A percentile compares a stretch with the other conserved stretches of the same genome.
These are phyloP conservation scores for Mimumesa dahlbomi DNA, from an alignment of 2,888 invertebrate species.

Conservation along the genomic window DNA sequence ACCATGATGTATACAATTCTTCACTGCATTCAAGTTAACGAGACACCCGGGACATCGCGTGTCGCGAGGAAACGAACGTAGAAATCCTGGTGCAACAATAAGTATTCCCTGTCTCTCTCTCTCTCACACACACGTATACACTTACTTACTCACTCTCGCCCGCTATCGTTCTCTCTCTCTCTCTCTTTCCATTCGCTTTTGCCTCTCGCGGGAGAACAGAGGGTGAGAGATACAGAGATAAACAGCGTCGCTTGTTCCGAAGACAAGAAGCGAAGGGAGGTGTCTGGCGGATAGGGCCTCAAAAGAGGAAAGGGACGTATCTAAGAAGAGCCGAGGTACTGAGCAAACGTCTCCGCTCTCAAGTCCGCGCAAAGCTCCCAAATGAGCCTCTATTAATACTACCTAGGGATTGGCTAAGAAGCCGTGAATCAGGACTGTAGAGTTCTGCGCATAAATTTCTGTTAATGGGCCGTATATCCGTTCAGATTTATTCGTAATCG, in stretches of 20 bases:
- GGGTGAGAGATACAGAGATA: conserved; percentile 61
- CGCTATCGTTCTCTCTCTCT: too few species aligned
- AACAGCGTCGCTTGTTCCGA: conserved; percentile 57
- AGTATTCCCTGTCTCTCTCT: neutral
- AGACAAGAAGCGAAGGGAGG: conserved; percentile 15
- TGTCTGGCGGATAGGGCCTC: conserved; percentile 23
- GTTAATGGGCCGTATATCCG: neutral
- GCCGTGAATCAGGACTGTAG: conserved; percentile 1
- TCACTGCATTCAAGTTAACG: conserved; percentile 46
- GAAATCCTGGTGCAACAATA: conserved; percentile 19
- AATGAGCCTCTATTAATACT: conserved; percentile 59
- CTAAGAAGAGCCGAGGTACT: conserved; percentile 31
- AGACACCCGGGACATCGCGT: conserved; percentile 49
- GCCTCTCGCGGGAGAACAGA: conserved; percentile 16
- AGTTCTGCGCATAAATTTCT: neutral
- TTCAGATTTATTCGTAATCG: too few species aligned
- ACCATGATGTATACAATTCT: too few species aligned
- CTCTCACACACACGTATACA: too few species aligned
- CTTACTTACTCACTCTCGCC: too few species aligned
- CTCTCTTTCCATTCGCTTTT: neutral
- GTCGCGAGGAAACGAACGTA: conserved; percentile 53
- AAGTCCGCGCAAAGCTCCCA: conserved; percentile 43
- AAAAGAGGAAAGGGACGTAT: conserved; percentile 29
- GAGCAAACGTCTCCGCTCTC: conserved; percentile 39
- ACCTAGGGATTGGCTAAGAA: conserved; percentile 27